phyloP scores from a whole-genome alignment of 2,113 vertebrate species.

The Tragelaphus strepsiceros region DNA sequence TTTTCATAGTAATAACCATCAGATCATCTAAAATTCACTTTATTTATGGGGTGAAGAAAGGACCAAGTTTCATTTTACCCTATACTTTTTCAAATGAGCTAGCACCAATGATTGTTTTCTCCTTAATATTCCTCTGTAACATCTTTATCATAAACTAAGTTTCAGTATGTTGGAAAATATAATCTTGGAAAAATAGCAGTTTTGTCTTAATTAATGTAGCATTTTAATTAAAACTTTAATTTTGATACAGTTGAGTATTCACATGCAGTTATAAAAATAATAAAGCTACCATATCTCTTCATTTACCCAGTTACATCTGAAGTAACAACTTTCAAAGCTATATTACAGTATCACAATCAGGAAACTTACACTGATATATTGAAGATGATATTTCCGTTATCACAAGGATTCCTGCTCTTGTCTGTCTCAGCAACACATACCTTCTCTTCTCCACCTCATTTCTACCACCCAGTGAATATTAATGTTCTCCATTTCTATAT shows the following conservation, averaged over 20 bases:
- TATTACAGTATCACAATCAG: not conserved
- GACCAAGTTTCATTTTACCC: not conserved
- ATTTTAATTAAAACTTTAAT: not conserved
- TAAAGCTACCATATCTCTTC: not conserved
- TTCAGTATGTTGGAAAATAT: not conserved
- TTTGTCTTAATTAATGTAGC: not conserved
- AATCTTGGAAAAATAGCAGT: not conserved
- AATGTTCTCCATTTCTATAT: not conserved
- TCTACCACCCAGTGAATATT: not conserved
- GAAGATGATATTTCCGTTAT: not conserved
- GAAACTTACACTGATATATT: no score
- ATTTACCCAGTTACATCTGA: not conserved
- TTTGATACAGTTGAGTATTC: not conserved
- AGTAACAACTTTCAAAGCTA: not conserved
- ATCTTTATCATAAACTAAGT: not conserved
- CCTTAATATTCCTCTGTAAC: not conserved
- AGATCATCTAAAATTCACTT: not conserved
- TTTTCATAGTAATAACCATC: not conserved
- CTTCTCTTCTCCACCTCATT: accelerated
- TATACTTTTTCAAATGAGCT: not conserved
- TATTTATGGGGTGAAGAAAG: not conserved
- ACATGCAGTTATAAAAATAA: not conserved
- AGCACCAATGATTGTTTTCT: not conserved
- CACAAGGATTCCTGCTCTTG: no score
- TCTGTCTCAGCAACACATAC: not conserved